These are phyloP conservation scores for Tribolium freemani DNA, from an alignment of 2,888 invertebrate species.

Conservation along the genomic window DNA sequence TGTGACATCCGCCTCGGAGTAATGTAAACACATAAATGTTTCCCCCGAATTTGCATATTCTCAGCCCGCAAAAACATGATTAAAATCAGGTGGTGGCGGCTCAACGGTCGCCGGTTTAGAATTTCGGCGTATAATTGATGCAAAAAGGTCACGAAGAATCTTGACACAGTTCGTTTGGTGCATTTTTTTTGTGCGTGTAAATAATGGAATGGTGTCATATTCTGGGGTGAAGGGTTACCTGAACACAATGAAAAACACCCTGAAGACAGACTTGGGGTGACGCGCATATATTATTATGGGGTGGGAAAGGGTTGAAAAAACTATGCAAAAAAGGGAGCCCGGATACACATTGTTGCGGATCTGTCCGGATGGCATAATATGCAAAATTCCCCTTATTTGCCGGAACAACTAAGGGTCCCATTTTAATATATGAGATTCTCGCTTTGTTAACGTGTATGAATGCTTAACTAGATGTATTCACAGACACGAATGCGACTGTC, in stretches of 20 bases:
- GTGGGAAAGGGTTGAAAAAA: slow-evolving; percentile 66
- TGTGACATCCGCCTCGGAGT: slow-evolving; percentile 33
- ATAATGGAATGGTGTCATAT: slow-evolving; percentile 69
- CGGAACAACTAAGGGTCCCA: slow-evolving; percentile 38
- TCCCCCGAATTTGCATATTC: background rate
- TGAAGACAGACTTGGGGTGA: slow-evolving; percentile 68
- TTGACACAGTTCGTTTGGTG: slow-evolving; percentile 69
- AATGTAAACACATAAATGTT: background rate
- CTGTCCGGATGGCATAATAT: slow-evolving; percentile 60
- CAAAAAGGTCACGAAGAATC: slow-evolving; percentile 64
- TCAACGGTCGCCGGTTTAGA: slow-evolving; percentile 49
- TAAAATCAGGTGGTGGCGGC: too few relatives aligned
- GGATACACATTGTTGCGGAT: slow-evolving; percentile 59
- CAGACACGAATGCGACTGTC: slow-evolving; percentile 67
- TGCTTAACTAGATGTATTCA: slow-evolving; percentile 70
- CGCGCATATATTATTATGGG: slow-evolving; percentile 67
- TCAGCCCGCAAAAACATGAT: background rate
- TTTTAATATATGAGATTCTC: slow-evolving; percentile 66
- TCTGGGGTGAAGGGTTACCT: slow-evolving; percentile 68
- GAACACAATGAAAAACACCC: slow-evolving; percentile 68
- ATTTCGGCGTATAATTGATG: slow-evolving; percentile 59
- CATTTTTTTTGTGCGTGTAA: slow-evolving; percentile 64
- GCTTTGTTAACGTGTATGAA: slow-evolving; percentile 66
- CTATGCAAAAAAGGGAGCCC: slow-evolving; percentile 68
- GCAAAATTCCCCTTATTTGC: slow-evolving; percentile 61